Base-by-base conservation (phyloP, 2,888 invertebrate species). In the Melolontha melolontha region DNA sequence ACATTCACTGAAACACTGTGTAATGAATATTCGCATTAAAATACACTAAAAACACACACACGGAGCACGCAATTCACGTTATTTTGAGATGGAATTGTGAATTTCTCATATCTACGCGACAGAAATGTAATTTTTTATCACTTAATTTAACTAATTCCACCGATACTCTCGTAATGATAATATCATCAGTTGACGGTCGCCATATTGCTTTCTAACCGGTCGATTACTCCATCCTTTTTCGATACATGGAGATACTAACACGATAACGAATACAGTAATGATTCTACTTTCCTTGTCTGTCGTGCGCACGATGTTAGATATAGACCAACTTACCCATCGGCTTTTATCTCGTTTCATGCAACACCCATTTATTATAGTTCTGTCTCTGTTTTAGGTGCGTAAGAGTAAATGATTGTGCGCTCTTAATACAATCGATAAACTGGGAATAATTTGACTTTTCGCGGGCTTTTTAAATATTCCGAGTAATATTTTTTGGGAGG, bases 391-490 rank as follows among this genome's bases (percentile, higher is more conserved):
- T 59, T 63, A 63, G 66, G 70, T 72, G 70, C 74, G 72, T 74
- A 74, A 73, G 73, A 69, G 54, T 5, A 64, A 8, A 44, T 14
- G 71, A 70, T 68, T 71, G 67, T 74, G 73, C 74, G 73, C 71
- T 62, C 59, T 69, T 62, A 51, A 27, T 39, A 16, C 42, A 67
- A 73, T 74, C 73, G 72, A 74, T 72, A 70, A 44, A 42, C 22
- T 55, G 55, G 17, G 17, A 39, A 34, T 34, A 1, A 34, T 34
- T 34, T 34, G 34, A 34, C 34, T 10, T 10, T 6, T 2, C 2
- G 34, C 34, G 34, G 34, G 34, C 2, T 6, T 8, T 34, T 34
- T 34, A 6, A 34, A 34, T 10, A 34, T 6, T 34, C 6, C 6
- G 4, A 5, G 8, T 34, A 34, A 5, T 34, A 34, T 6, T 34